Evolutionary conservation across 2,113 vertebrate genomes (phyloP).

Genomic region (Clupea harengus): DNA sequence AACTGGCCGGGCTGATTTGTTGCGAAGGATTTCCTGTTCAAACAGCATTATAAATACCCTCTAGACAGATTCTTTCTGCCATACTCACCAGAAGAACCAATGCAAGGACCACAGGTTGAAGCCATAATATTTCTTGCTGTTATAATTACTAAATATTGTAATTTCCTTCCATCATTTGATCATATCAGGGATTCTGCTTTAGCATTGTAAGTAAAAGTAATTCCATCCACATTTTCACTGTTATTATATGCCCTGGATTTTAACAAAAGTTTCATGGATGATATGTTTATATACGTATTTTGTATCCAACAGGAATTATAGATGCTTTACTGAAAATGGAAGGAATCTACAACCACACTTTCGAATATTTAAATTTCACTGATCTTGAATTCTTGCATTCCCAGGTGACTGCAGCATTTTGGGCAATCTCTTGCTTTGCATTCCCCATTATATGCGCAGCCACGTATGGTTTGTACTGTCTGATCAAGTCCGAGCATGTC

Average conservation of each 20-base stretch:
- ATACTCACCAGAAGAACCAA: not conserved
- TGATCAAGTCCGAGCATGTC: slow-evolving; percentile 10
- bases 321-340: not conserved
- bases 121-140: too few species aligned
- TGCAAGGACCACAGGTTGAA: not conserved
- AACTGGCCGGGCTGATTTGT: not conserved
- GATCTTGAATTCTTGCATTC: not conserved
- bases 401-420: not conserved
- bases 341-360: not conserved
- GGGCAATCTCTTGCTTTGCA: slow-evolving; percentile 17
- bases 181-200: too few species aligned
- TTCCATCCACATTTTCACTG: too few species aligned
- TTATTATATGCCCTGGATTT: too few species aligned
- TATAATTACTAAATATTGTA: too few species aligned
- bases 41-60: not conserved
- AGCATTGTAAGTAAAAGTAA: too few species aligned
- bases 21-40: not conserved
- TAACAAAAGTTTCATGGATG: too few species aligned
- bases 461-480: slow-evolving; percentile 25
- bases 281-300: not conserved
- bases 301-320: not conserved
- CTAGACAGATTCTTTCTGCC: not conserved
- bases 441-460: slow-evolving; percentile 20
- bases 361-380: not conserved
- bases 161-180: too few species aligned